These are phyloP conservation scores for Poecilia picta DNA, from an alignment of 2,797 vertebrate genomes.

Conservation along the genomic window DNA sequence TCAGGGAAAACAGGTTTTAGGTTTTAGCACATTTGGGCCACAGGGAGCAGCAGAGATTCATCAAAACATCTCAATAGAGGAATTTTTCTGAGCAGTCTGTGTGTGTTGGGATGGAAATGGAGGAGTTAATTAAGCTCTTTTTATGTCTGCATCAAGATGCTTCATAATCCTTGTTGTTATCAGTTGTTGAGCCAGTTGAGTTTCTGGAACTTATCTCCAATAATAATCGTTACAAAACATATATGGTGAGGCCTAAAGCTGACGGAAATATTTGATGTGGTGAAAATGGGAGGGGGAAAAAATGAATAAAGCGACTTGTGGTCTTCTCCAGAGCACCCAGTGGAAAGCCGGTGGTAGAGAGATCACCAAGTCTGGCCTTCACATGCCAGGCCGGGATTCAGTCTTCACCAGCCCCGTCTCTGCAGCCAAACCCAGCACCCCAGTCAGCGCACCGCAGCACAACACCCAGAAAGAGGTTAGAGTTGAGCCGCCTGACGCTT, in stretches of 20 bases:
- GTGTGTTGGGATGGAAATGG: not conserved
- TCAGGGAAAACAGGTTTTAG: not conserved
- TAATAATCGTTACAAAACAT: not conserved
- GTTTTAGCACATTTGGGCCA: not conserved
- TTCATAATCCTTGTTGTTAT: not conserved
- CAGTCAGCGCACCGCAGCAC: conserved; percentile 88
- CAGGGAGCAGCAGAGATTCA: not conserved
- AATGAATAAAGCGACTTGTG: not conserved
- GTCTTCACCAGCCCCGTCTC: conserved; percentile 97
- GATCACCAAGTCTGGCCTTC: conserved; percentile 88
- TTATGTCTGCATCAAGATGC: not conserved
- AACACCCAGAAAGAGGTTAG: conserved; percentile 94
- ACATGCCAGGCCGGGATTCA: conserved; percentile 93
- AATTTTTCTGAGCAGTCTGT: not conserved
- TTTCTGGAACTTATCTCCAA: no score
- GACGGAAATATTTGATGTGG: not conserved
- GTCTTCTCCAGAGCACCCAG: conserved; percentile 71
- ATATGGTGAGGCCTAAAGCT: not conserved
- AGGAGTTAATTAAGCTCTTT: not conserved
- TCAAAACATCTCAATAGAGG: not conserved
- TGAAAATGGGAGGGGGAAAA: not conserved
- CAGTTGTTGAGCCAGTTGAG: not conserved
- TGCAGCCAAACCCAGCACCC: conserved; percentile 93
- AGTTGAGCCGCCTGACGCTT: no score
- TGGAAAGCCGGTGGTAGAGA: conserved; percentile 96